A percentile compares a stretch with the other conserved stretches of the same genome.
These are phyloP conservation scores for Aurelia sp. DNA, from an alignment of 30 jellyfish, hydroid and myxozoan genomes.

Conservation along the genomic window DNA sequence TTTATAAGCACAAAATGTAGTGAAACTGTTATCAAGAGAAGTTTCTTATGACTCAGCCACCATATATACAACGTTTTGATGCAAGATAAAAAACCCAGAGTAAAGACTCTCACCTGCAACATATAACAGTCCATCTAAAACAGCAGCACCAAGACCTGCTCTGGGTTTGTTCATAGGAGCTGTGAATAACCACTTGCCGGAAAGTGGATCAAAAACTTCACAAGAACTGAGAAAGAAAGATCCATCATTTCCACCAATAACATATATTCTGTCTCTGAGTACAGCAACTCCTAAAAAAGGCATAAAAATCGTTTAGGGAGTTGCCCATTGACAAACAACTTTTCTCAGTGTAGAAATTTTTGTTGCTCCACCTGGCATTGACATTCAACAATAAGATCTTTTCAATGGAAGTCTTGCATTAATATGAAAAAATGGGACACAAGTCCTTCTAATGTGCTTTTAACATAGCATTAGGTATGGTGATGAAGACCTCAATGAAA, in stretches of 20 bases:
- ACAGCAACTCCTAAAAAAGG: slow-evolving; percentile 83
- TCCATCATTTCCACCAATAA: slow-evolving; percentile 99
- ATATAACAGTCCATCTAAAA: slow-evolving; percentile 85
- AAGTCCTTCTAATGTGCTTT: too few species aligned
- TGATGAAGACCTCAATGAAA: too few species aligned
- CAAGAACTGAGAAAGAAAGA: slow-evolving; percentile 89
- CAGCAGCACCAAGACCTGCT: slow-evolving; percentile 99
- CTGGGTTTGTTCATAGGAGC: slow-evolving; percentile 91
- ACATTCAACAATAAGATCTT: too few species aligned
- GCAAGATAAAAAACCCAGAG: neutral
- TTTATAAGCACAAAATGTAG: too few species aligned
- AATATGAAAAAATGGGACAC: too few species aligned
- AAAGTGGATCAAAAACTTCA: slow-evolving; percentile 94
- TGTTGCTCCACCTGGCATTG: too few species aligned
- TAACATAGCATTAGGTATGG: too few species aligned
- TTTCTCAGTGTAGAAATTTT: too few species aligned
- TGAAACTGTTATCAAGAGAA: too few species aligned
- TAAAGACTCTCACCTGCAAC: slow-evolving; percentile 82
- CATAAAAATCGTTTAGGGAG: neutral
- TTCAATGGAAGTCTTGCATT: too few species aligned
- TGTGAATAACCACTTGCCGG: slow-evolving; percentile 84
- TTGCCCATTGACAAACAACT: too few species aligned
- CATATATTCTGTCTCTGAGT: slow-evolving; percentile 80
- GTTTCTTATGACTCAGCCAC: neutral
- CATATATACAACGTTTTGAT: neutral